phyloP scores from a whole-genome alignment of 2,797 vertebrate genomes.

The Diplodus puntazzo region DNA sequence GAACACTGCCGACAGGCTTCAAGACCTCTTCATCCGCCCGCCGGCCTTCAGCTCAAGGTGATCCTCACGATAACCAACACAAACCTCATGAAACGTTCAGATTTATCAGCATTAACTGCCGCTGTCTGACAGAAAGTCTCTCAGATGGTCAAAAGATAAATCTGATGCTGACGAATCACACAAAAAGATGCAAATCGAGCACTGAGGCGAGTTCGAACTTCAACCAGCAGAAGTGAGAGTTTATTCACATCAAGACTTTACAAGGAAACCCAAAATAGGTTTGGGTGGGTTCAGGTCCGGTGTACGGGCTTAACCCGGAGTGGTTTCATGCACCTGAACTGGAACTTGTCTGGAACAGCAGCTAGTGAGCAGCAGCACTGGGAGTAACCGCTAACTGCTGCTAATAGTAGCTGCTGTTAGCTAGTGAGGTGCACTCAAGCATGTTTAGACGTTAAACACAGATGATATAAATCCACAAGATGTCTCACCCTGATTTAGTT shows the following conservation, averaged over 20 bases:
- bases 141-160: neutral
- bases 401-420: no score
- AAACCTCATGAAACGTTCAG: slow-evolving; percentile 13
- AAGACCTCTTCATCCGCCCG: slow-evolving; percentile 30
- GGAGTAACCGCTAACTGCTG: no score
- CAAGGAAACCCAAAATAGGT: no score
- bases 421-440: no score
- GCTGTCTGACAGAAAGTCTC: neutral
- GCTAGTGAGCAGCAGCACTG: no score
- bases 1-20: slow-evolving; percentile 28
- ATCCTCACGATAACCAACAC: neutral
- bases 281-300: no score
- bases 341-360: no score
- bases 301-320: no score
- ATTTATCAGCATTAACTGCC: neutral
- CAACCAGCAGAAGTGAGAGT: neutral
- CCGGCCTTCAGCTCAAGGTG: slow-evolving; percentile 45
- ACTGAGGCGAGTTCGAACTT: neutral
- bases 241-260: neutral
- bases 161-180: neutral
- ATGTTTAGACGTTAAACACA: no score
- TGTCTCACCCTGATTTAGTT: no score
- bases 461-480: no score
- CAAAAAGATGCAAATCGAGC: neutral
- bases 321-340: no score